Percentiles rank a stretch among this genome's conserved stretches.
These are phyloP conservation scores for Meloidogyne exigua DNA, from an alignment of 1,140 invertebrate species.

Conservation along the genomic window DNA sequence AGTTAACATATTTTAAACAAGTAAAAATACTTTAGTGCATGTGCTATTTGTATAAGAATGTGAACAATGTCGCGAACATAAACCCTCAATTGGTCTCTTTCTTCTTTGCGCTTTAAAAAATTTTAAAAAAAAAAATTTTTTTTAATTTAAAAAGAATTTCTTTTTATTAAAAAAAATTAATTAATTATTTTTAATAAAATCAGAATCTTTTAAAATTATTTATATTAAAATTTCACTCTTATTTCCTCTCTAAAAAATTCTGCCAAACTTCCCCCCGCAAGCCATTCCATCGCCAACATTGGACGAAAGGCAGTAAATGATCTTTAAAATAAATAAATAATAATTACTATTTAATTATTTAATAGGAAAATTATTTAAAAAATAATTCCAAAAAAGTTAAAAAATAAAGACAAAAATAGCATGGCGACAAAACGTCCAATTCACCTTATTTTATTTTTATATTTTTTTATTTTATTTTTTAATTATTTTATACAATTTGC, in stretches of 20 bases:
- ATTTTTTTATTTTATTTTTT: too few species aligned
- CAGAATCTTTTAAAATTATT: not conserved
- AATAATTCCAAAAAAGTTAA: not conserved
- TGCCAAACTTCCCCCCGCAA: slow-evolving; percentile 53
- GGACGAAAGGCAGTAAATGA: slow-evolving; percentile 57
- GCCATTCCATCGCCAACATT: slow-evolving; percentile 62
- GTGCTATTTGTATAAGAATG: slow-evolving; percentile 49
- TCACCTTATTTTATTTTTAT: too few species aligned
- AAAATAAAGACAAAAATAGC: too few species aligned
- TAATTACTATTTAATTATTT: too few species aligned
- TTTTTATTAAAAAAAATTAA: slow-evolving; percentile 18
- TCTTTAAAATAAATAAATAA: not conserved
- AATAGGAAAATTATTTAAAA: not conserved
- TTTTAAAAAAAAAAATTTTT: not conserved
- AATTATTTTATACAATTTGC: slow-evolving; percentile 41
- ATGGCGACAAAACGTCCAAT: too few species aligned
- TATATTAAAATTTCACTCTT: slow-evolving; percentile 27
- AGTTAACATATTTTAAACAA: not conserved
- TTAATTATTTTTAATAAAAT: not conserved
- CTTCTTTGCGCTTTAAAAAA: slow-evolving; percentile 51
- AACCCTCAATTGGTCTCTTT: slow-evolving; percentile 40
- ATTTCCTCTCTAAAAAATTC: slow-evolving; percentile 58
- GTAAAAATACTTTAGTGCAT: slow-evolving; percentile 54
- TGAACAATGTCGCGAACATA: slow-evolving; percentile 52
- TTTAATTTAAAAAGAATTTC: slow-evolving; percentile 1